These are phyloP conservation scores for Caenorhabditis doughertyi DNA, from an alignment of 2,888 invertebrate genomes.

Conservation along the genomic window DNA sequence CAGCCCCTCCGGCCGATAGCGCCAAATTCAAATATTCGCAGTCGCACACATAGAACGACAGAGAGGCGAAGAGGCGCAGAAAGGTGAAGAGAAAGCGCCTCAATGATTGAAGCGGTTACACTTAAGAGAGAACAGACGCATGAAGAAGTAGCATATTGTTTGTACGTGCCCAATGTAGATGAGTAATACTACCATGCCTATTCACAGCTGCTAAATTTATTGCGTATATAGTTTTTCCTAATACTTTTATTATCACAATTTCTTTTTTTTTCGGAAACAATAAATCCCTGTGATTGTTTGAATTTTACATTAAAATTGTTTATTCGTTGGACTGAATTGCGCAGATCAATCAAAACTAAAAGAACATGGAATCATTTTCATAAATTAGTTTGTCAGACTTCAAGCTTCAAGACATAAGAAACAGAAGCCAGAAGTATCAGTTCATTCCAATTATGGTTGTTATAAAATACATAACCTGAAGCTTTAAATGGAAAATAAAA, in stretches of 20 bases:
- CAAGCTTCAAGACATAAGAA: no score
- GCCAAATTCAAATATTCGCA: constrained; percentile 63
- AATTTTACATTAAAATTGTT: no score
- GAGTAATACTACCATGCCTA: constrained; percentile 30
- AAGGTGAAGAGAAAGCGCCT: constrained; percentile 13
- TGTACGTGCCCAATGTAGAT: constrained; percentile 16
- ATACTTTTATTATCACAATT: no score
- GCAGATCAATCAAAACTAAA: no score
- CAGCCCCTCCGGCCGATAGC: constrained; percentile 46
- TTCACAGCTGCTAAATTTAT: constrained; percentile 3
- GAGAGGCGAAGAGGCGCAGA: constrained; percentile 32
- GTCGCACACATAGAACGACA: constrained; percentile 5
- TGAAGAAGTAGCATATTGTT: constrained; percentile 17
- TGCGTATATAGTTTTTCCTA: constrained; percentile 5
- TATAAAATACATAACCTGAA: background rate
- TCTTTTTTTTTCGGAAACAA: no score
- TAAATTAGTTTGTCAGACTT: no score
- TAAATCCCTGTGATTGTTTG: no score
- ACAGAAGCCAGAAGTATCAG: no score
- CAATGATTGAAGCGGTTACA: constrained; percentile 25
- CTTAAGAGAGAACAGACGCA: constrained; percentile 23
- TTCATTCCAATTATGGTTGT: background rate
- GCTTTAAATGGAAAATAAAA: constrained; percentile 3
- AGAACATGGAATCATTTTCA: no score
- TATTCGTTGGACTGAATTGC: no score